Evolutionary conservation across 1,140 invertebrate species (phyloP), one percentile per base, ranked within the genome.

Genomic region (Zaprionus kolodkinae): DNA sequence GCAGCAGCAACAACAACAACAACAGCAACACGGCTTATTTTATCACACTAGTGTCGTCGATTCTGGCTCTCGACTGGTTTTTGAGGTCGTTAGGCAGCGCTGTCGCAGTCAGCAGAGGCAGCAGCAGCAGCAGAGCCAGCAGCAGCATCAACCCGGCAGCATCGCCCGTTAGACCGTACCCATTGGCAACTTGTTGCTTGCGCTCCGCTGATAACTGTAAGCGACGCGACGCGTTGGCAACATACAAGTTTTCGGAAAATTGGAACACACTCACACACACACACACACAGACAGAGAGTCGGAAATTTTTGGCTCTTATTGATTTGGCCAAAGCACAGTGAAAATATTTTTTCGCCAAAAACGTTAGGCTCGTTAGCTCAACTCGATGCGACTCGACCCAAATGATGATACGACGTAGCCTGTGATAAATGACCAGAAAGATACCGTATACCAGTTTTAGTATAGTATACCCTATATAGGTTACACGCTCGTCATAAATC

Each of bases 61-160:
- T 74, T 74, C 66, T 74, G 66, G 48, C 67, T 63, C 60, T 71
- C 33, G 66, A 78, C 76, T 78, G 66, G 76, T 78, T 78, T 78
- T 78, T 76, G 76, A 78, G 76, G 72, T 78, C 76, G 76, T 71
- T 76, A 76, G 72, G 76, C 76, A 67, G 13, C 48, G 11, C 38
- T 50, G 33, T 50, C 43, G 11, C 11, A 56, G 17, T 30, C 36
- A 4, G 17, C 40, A 21, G 21, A 67, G 50, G 35, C 57, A 48
- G 27, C 59, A 62, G 35, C 57, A 48, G 27, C 59, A 62, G 10
- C 33, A 21, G 40, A 15, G 21, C 15, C 61, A 45, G 35, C 25
- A 54, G 15, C 17, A 17, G 40, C 48, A 17, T 27, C 45, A 35
- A 69, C n/a, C 63, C 40, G 54, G 52, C 71, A 73, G 56, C 64